Evolutionary conservation across 2,113 vertebrate species (phyloP).

Genomic region (Pundamilia nyererei): DNA sequence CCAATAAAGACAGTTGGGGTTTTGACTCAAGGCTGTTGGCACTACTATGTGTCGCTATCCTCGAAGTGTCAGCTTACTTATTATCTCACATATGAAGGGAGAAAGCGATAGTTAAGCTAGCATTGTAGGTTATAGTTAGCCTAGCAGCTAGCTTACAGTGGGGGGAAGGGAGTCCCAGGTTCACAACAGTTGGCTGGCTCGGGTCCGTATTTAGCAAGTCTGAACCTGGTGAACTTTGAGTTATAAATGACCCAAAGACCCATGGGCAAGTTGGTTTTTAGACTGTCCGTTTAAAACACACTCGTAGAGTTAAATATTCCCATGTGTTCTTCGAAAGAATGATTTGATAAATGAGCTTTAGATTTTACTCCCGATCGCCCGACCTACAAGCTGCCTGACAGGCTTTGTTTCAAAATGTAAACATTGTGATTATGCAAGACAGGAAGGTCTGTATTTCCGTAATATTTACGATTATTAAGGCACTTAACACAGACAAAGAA

Average conservation of each 20-base stretch:
- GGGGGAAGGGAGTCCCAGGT: conserved; percentile 68
- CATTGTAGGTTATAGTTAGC: conserved; percentile 28
- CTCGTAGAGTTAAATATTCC: rapidly evolving
- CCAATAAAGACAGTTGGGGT: background rate
- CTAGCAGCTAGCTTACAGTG: conserved; percentile 43
- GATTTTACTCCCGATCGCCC: background rate
- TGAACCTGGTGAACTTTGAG: conserved; percentile 65
- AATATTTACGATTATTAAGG: background rate
- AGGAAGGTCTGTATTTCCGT: background rate
- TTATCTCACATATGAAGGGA: background rate
- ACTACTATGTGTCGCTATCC: rapidly evolving
- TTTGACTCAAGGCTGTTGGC: background rate
- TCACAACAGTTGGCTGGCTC: conserved; percentile 65
- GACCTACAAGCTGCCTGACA: conserved; percentile 24
- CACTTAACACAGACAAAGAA: background rate
- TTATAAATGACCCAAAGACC: conserved; percentile 1
- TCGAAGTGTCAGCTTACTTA: background rate
- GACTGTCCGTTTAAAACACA: background rate
- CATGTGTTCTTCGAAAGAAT: background rate
- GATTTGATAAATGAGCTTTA: background rate
- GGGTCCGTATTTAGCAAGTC: conserved; percentile 51
- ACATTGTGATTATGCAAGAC: conserved; percentile 18
- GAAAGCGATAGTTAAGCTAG: conserved; percentile 26
- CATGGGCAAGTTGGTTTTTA: background rate
- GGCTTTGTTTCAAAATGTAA: conserved; percentile 61